Base-by-base conservation (phyloP, 2,888 invertebrate species). In the Stenichneumon culpator region DNA sequence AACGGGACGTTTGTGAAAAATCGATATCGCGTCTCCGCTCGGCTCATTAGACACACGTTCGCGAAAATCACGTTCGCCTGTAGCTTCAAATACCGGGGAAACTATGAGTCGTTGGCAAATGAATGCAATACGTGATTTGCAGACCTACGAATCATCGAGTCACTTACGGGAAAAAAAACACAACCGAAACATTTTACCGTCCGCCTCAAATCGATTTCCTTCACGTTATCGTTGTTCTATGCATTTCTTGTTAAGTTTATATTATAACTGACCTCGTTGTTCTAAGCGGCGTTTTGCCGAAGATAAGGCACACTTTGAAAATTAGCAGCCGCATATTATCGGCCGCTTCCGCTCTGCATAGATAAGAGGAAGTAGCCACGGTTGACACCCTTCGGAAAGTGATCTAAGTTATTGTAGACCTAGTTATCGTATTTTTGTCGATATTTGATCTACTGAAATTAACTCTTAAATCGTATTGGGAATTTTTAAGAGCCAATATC, bases 101-200 rank as follows among this genome's bases (percentile, higher is more conserved):
- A 79, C 79, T 70, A 74, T 79, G 67, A 83, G 36, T 60, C 36
- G 47, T 78, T 79, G 47, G 22, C 74, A 74, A 74, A 83, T 79
- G 57, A 32, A 68, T 16, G 67, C 57, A 39, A 22, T 60, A 16
- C 63, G 60, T 74, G 3, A n/a, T 44, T 11, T 0, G 39, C 36
- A n/a, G 3, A 19, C 19, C 57, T 7, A n/a, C 25, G 9, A 68
- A 65, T 75, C 57, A 72, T 77, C 65, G 57, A 57, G 65, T n/a
- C 28, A 39, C 67, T 16, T 36, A 3, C 16, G 63, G 3, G 36
- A 6, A 25, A 67, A 7, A 39, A 25, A 57, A 11, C 25, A 11
- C 25, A 57, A 25, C 25, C 19, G 22, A 54, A 54, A 54, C 22
- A n/a, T 11, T 9, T 54, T 54, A 22, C 7, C 2, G n/a, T 9